Conservation (phyloP, 2,888 invertebrate genomes). For the Meliscaeva auricollis region DNA sequence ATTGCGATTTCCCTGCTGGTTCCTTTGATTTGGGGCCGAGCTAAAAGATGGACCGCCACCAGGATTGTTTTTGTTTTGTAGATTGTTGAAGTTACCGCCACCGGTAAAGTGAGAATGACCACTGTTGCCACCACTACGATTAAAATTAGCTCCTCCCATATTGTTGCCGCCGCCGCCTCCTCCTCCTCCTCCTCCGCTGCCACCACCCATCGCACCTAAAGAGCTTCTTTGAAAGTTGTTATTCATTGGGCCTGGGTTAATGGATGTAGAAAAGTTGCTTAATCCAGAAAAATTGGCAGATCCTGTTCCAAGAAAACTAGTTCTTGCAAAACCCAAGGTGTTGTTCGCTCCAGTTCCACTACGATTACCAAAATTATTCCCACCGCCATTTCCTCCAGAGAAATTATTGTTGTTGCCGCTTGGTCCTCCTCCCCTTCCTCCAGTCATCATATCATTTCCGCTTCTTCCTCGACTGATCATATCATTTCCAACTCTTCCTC, state of each 20-base stretch:
- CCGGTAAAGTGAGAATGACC: slow-evolving; percentile 5
- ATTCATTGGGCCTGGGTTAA: not conserved
- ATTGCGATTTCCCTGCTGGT: slow-evolving; percentile 12
- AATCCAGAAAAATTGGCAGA: slow-evolving; percentile 37
- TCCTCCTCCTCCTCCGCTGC: slow-evolving; percentile 4
- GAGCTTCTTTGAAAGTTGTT: slow-evolving; percentile 21
- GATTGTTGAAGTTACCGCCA: slow-evolving; percentile 28
- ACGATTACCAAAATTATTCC: slow-evolving; percentile 23
- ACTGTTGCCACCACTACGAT: slow-evolving; percentile 7
- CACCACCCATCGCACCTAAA: slow-evolving; percentile 15
- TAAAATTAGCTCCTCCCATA: slow-evolving; percentile 27
- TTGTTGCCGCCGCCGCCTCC: slow-evolving; percentile 15
- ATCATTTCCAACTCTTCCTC: slow-evolving; percentile 29
- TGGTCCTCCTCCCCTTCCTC: slow-evolving; percentile 24
- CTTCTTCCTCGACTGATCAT: slow-evolving; percentile 33
- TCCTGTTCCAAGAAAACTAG: not conserved
- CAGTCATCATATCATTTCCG: no score
- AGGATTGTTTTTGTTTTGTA: not conserved
- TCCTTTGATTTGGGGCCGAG: slow-evolving; percentile 22
- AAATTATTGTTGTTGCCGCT: slow-evolving; percentile 9
- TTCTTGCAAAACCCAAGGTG: slow-evolving; percentile 1
- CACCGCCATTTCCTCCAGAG: slow-evolving; percentile 1
- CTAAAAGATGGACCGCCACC: slow-evolving; percentile 8
- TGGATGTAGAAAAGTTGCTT: slow-evolving; percentile 31
- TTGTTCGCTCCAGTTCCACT: slow-evolving; percentile 29